These are phyloP conservation scores for Conopomorpha cramerella DNA, from an alignment of 1,140 invertebrate species.

Conservation along the genomic window DNA sequence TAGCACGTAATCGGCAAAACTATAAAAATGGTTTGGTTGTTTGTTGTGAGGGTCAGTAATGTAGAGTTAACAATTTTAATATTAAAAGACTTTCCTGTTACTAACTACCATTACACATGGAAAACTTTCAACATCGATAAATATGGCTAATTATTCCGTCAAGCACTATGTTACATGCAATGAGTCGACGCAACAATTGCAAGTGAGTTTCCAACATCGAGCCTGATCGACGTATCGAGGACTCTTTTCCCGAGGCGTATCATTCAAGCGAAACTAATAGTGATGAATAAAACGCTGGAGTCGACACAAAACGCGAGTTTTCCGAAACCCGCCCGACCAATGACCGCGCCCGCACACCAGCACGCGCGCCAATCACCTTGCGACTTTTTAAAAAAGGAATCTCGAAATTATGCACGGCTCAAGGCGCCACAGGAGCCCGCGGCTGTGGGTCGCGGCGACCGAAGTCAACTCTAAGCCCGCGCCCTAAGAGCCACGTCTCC, in stretches of 20 bases:
- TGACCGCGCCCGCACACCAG: constrained; percentile 10
- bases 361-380: constrained; percentile 22
- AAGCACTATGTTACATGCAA: background rate
- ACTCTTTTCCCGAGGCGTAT: constrained; percentile 19
- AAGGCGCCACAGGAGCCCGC: constrained; percentile 24
- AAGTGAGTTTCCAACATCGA: too few relatives aligned
- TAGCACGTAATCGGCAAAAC: too few relatives aligned
- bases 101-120: too few relatives aligned
- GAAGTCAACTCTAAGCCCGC: too few relatives aligned
- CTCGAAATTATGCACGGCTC: constrained; percentile 34
- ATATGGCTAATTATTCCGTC: background rate
- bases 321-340: constrained; percentile 28
- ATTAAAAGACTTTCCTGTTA: too few relatives aligned
- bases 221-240: too few relatives aligned
- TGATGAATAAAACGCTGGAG: constrained; percentile 36
- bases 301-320: constrained; percentile 38
- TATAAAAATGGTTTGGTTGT: too few relatives aligned
- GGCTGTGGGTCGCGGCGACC: constrained; percentile 20
- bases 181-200: too few relatives aligned
- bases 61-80: too few relatives aligned
- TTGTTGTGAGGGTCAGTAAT: too few relatives aligned
- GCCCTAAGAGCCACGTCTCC: too few relatives aligned
- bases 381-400: constrained; percentile 27
- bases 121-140: background rate
- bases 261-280: constrained; percentile 51